Conservation (phyloP, 2,888 invertebrate species). For the Lasioglossum figueresi region DNA sequence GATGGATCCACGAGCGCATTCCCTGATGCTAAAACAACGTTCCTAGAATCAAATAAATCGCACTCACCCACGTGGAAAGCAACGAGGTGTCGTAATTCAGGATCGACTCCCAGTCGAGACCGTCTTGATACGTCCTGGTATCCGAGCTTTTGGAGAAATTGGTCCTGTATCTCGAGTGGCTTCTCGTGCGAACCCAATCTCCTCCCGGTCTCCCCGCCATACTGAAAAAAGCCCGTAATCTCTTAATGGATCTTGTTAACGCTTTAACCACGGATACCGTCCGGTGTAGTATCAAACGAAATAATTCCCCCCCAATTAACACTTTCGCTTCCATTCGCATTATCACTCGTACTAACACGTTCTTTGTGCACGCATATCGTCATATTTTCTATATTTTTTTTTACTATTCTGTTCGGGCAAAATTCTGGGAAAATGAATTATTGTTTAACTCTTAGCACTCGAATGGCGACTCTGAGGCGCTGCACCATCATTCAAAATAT, state of each 20-base stretch:
- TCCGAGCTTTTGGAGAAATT: conserved; percentile 86
- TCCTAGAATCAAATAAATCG: conserved; percentile 30
- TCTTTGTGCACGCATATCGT: background rate
- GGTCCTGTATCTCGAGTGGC: conserved; percentile 87
- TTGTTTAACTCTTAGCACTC: too few species aligned
- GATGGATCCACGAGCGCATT: background rate
- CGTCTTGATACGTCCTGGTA: conserved; percentile 87
- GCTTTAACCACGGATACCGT: background rate
- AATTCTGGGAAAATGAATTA: too few species aligned
- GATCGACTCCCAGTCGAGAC: conserved; percentile 88
- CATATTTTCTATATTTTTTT: background rate
- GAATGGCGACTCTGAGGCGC: too few species aligned
- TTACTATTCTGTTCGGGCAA: too few species aligned
- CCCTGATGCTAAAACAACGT: conserved; percentile 14
- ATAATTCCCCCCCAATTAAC: background rate
- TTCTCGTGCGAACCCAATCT: conserved; percentile 86
- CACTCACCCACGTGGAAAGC: conserved; percentile 86
- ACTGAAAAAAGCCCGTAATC: conserved; percentile 71
- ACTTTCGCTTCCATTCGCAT: background rate
- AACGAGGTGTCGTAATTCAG: conserved; percentile 87
- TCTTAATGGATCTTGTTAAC: conserved; percentile 51
- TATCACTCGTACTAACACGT: too few species aligned
- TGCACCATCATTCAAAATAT: too few species aligned
- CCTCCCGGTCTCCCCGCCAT: conserved; percentile 86
- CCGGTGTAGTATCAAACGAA: background rate